Base-by-base conservation (phyloP, 2,888 invertebrate genomes). In the Desoria tigrina region DNA sequence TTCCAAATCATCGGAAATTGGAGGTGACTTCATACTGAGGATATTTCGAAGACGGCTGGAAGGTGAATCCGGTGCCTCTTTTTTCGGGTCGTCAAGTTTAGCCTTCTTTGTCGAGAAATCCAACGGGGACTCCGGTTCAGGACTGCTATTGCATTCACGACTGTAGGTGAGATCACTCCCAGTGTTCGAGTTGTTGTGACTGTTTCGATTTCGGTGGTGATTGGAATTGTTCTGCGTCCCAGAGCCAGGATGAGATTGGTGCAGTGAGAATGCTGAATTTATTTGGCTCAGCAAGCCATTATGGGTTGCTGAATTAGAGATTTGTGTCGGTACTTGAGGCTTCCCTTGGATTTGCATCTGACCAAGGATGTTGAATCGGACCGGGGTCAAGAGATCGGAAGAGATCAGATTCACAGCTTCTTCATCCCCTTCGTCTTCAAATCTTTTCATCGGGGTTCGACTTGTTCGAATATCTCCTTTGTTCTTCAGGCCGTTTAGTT, bases 61-160 rank as follows among this genome's bases (percentile, higher is more conserved):
- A 27, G 73, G 68, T 9, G 71, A 69, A 3, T 69, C 58, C 59
- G n/a, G 60, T 37, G 51, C 21, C 42, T 53, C 58, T 26, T 27
- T 26, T 60, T 11, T 24, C n/a, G 51, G 27, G 26, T 42, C 42
- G 14, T 24, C 57, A 28, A 28, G 21, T 14, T 49, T 72, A 66
- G 21, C 63, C 60, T 75, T 75, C 62, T 77, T 77, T 16, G 71
- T 75, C 0, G 78, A 78, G 54, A 78, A 78, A 62, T 78, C 78
- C 54, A 78, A 51, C 7, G 77, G 77, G 37, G 77, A 75, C 45
- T 77, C 77, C 32, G 32, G 32, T 11, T 32, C 32, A 32, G 32
- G 32, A 11, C 32, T 18, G 64, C 60, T 51, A 53, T 42, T 4
- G 11, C 61, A 1, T n/a, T 42, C 18, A 4, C 16, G 60, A n/a